phyloP scores from a whole-genome alignment of 2,797 vertebrate genomes.

The Alectoris magna region DNA sequence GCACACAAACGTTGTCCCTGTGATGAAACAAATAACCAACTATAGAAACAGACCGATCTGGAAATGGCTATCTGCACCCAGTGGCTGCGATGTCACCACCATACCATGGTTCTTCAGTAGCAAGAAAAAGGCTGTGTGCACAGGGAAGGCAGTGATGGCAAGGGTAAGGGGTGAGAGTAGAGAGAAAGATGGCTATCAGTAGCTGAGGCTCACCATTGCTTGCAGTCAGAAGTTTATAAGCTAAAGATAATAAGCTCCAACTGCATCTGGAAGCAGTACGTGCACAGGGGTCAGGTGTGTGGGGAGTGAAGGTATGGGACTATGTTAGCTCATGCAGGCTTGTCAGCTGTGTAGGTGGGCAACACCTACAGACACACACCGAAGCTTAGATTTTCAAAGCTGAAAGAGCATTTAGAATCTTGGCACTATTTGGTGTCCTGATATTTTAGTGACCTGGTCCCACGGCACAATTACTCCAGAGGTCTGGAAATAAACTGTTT shows the following conservation, averaged over 20 bases:
- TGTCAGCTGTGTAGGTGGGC: neutral
- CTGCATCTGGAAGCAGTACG: neutral
- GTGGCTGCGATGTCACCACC: neutral
- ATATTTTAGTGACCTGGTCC: neutral
- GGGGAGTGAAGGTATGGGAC: neutral
- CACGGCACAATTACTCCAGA: neutral
- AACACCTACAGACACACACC: rapidly evolving
- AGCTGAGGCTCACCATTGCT: neutral
- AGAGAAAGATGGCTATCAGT: neutral
- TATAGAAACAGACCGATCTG: neutral
- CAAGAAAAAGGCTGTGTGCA: rapidly evolving
- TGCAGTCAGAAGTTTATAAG: neutral
- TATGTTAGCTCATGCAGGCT: neutral
- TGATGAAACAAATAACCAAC: neutral
- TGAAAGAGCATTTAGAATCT: neutral
- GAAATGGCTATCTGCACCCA: neutral
- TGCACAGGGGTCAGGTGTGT: neutral
- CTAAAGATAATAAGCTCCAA: neutral
- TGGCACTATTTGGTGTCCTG: neutral
- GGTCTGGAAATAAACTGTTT: neutral
- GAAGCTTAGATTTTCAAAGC: neutral
- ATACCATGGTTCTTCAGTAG: neutral
- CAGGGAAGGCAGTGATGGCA: neutral
- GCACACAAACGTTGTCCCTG: neutral
- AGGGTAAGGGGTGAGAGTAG: neutral